Evolutionary conservation across 2,113 vertebrate genomes (phyloP), one percentile per base, ranked within the genome.

Genomic region (Halichoerus grypus): DNA sequence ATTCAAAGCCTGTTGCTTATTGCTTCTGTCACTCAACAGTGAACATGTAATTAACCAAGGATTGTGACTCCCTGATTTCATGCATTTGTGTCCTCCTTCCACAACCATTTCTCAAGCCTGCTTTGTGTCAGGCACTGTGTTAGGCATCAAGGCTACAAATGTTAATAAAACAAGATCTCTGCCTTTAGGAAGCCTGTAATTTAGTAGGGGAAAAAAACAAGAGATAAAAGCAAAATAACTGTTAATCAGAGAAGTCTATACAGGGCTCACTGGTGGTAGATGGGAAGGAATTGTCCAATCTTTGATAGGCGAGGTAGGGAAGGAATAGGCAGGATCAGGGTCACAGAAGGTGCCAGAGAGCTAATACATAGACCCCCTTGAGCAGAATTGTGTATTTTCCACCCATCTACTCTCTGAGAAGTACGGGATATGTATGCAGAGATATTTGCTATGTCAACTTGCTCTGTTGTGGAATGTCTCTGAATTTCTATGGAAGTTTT

Each of bases 401-500:
- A 87, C 6, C 13, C 39, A 57, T 79, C 31, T 65, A 71, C 51
- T 87, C n/a, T 95, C 55, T 85, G 76, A 74, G 49, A 94, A 97
- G 21, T 31, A 59, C 26, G 89, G 61, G 4, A 13, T 39, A 0
- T 51, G 22, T 61, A 28, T 36, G 3, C 42, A 59, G 67, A 97
- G 5, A 26, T 57, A 22, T 76, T 81, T 84, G 28, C 82, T 95
- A 6, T 59, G 59, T 59, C 79, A 82, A 71, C 36, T 92, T 72
- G 46, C 19, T 92, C 5, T 42, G 65, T 67, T 53, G 1, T n/a
- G 49, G 49, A 81, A 80, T n/a, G 51, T 57, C 65, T 96, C 51
- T 93, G 67, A 93, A 97, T 97, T 94, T 96, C 89, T 92, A 1
- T 26, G 33, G 14, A 61, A 63, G 39, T 80, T 91, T 85, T 88